These are phyloP conservation scores for Fragum whitleyi DNA, from an alignment of 2,888 invertebrate genomes.

Conservation along the genomic window DNA sequence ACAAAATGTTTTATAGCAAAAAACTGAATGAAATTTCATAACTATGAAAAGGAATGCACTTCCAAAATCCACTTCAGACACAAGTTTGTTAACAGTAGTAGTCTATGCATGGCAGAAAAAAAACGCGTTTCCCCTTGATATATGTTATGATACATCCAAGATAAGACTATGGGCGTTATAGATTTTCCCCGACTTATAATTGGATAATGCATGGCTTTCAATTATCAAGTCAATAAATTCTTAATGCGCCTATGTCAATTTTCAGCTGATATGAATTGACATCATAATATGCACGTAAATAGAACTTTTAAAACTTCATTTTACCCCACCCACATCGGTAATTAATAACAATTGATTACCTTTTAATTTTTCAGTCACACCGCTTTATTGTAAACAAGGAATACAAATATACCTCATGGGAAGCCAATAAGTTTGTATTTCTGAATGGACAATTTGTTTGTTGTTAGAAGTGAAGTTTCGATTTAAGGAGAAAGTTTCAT, in stretches of 20 bases:
- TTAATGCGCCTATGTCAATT: background rate
- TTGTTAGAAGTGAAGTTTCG: background rate
- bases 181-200: too few species aligned
- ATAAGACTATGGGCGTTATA: too few species aligned
- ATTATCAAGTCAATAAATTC: background rate
- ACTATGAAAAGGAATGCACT: too few species aligned
- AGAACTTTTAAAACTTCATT: background rate
- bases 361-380: background rate
- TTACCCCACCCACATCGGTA: background rate
- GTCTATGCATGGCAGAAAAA: too few species aligned
- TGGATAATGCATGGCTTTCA: too few species aligned
- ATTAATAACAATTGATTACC: conserved; percentile 1
- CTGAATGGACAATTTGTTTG: background rate
- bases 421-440: background rate
- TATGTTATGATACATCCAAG: too few species aligned
- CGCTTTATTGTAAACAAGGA: background rate
- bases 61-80: too few species aligned
- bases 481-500: background rate
- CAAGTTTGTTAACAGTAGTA: too few species aligned
- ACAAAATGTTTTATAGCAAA: too few species aligned
- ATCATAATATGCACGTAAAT: background rate
- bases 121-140: too few species aligned
- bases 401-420: background rate
- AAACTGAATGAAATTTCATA: too few species aligned
- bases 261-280: background rate